Base-by-base conservation (phyloP, 1,140 invertebrate genomes). In the Zaprionus inermis region DNA sequence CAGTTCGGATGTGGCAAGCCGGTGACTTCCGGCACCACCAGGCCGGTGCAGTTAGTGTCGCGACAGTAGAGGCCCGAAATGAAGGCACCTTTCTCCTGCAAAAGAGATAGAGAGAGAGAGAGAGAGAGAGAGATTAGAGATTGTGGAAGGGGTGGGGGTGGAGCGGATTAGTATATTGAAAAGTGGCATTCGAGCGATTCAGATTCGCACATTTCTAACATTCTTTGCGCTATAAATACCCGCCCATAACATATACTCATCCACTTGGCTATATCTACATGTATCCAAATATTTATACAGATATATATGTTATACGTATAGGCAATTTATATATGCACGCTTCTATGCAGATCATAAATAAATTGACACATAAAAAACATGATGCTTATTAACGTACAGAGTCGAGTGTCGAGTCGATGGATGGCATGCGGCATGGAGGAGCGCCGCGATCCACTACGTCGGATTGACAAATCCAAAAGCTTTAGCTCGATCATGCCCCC, bases 1-100 rank as follows among this genome's bases (percentile, higher is more conserved):
- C 90, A 92, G 59, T 90, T 91, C 10, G 91, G 91, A 66, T 91
- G 90, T 11, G 90, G 91, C 44, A 92, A n/a, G 0, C 88, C 91
- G 14, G 89, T 80, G 6, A 76, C 76, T 46, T 92, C 91, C 12
- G 91, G 91, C 57, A 92, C 90, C 12, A 90, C 91, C 60, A 92
- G 57, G 0, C 91, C 91, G n/a, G 52, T 59, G 72, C 91, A 92
- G 32, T 91, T 90, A 16, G 79, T 90, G 24, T 92, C 85, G 5
- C 91, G 91, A 60, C 91, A 92, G 52, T 92, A 92, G 1, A 92
- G 72, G 3, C 82, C 91, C 16, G 91, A 91, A 52, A 92, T 90
- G 52, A 66, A 92, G 44, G 91, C 77, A 14, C 89, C 89, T 20
- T 90, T 91, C 79, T 92, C 91, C 91, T 86, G 72, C 46, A 63